Conservation (phyloP, 2,888 invertebrate species). For the Selenia dentaria region DNA sequence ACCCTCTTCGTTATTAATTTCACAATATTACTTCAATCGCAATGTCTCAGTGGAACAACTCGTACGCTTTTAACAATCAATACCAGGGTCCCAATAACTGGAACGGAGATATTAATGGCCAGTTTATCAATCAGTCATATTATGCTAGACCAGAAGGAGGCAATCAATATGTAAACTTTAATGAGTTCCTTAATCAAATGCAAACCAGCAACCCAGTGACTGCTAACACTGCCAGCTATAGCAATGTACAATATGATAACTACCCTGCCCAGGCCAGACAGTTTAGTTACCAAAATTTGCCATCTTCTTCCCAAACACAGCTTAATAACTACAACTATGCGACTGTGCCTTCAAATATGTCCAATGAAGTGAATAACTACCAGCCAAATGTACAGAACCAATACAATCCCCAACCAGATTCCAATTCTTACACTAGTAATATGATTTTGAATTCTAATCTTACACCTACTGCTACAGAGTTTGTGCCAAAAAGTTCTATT, state of each 20-base stretch:
- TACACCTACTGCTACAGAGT: conserved; percentile 84
- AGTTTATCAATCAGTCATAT: conserved; percentile 64
- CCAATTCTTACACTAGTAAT: conserved; percentile 54
- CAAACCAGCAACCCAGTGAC: conserved; percentile 51
- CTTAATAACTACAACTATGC: conserved; percentile 52
- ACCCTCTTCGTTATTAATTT: conserved; percentile 43
- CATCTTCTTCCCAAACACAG: conserved; percentile 58
- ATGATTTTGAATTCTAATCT: conserved; percentile 77
- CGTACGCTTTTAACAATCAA: conserved; percentile 69
- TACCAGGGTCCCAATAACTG: conserved; percentile 61
- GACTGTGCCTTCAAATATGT: conserved; percentile 44
- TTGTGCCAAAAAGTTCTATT: conserved; percentile 75
- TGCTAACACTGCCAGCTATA: conserved; percentile 50
- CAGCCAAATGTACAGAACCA: conserved; percentile 50
- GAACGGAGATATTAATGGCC: conserved; percentile 63
- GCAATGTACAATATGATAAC: conserved; percentile 61
- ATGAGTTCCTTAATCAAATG: conserved; percentile 74
- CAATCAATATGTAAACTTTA: conserved; percentile 71
- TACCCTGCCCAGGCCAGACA: conserved; percentile 51
- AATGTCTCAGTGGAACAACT: conserved; percentile 80
- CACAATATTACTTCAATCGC: conserved; percentile 46
- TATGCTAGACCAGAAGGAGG: conserved; percentile 61
- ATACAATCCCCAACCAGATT: conserved; percentile 44
- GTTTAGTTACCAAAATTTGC: conserved; percentile 63
- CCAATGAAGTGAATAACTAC: conserved; percentile 49